phyloP scores from a whole-genome alignment of 2,797 vertebrate genomes.

The Dryobates pubescens region DNA sequence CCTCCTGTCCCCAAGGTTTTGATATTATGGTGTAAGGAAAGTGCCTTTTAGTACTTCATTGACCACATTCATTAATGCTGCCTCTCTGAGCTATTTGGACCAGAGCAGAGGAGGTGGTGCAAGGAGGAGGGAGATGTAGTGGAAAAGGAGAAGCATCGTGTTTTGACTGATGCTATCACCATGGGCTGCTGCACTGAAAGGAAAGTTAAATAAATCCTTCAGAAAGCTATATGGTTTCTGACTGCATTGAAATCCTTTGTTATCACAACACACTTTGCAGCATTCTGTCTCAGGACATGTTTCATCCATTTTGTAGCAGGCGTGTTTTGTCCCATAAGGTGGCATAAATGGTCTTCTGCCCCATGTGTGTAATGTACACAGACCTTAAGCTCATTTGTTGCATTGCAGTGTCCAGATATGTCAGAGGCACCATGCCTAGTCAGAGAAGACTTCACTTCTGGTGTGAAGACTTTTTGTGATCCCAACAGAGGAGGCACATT shows the following conservation, averaged over 20 bases:
- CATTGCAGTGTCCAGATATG: not conserved
- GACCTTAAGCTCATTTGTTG: not conserved
- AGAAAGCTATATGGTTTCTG: not conserved
- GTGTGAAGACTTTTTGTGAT: not conserved
- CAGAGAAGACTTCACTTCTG: not conserved
- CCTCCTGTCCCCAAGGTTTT: not conserved
- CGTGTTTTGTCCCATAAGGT: not conserved
- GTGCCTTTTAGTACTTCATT: not conserved
- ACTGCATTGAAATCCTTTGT: not conserved
- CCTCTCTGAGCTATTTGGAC: not conserved
- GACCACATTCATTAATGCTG: not conserved
- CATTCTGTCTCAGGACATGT: not conserved
- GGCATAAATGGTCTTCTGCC: not conserved
- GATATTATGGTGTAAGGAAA: not conserved
- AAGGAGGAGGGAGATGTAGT: not conserved
- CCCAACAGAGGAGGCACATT: not conserved
- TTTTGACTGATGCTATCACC: not conserved
- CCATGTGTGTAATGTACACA: rapidly evolving
- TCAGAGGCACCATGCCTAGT: not conserved
- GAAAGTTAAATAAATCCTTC: not conserved
- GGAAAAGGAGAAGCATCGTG: not conserved
- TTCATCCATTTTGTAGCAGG: not conserved
- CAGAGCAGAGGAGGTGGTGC: not conserved
- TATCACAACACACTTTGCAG: not conserved
- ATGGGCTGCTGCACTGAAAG: not conserved